Evolutionary conservation across 2,797 vertebrate genomes (phyloP), one percentile per base, ranked within the genome.

Genomic region (Phataginus tetradactyla): DNA sequence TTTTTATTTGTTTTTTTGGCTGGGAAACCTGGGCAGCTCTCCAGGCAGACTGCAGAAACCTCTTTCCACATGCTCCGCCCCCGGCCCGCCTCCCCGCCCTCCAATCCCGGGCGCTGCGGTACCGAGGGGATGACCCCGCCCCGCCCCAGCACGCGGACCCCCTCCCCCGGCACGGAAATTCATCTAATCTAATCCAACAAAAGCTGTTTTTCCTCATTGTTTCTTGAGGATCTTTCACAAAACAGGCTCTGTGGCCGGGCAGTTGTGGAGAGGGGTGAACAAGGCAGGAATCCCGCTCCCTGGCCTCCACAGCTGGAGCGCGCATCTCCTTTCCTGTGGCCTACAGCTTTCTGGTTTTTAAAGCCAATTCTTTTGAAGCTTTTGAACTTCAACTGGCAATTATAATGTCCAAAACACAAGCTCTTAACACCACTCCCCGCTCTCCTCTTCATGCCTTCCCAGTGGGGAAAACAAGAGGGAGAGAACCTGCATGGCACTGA

Each of bases 1-100:
- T 98, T 98, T 95, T 97, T 98, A 97, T 98, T 98, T 97, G 96
- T 95, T 96, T 97, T 97, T 97, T 94, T 97, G 97, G 97, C 98
- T 98, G 97, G 98, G 95, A 95, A 98, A 91, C 96, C 96, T 0
- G 75, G 98, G 98, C 98, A 98, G 90, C 89, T 87, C 96, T 98
- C 98, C 98, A 98, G 97, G 96, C 90, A 96, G 93, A 96, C 1
- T 97, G 90, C 96, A 98, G 96, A 97, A 97, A 81, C 66, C 64
- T 77, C 96, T 95, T 87, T 49, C 81, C 61, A 4, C 15, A 32
- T 3, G 93, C 94, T 95, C 96, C 97, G 93, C 96, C 95, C 77
- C 64, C 64, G 55, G n/a, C 88, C 85, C 12, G 2, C 63, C 68
- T 34, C 63, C 71, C 42, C 49, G 8, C 64, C n/a, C 87, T 42